These are phyloP conservation scores for Nomada fabriciana DNA, from an alignment of 2,888 invertebrate genomes.

Conservation along the genomic window DNA sequence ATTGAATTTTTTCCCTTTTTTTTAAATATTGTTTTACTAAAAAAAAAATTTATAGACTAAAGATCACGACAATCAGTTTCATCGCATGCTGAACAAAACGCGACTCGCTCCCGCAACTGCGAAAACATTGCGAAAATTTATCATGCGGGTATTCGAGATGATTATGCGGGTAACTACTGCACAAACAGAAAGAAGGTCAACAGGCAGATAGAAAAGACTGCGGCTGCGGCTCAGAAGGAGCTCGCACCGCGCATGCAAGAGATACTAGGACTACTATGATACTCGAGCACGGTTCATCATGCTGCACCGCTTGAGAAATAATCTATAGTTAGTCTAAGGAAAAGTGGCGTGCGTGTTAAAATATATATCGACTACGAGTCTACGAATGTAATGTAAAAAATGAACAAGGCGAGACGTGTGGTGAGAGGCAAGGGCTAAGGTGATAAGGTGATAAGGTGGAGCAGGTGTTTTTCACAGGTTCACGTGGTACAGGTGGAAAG, in stretches of 20 bases:
- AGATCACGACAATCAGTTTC: slow-evolving; percentile 43
- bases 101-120: slow-evolving; percentile 70
- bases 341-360: slow-evolving; percentile 61
- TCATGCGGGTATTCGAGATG: slow-evolving; percentile 69
- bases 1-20: background rate
- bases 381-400: slow-evolving; percentile 70
- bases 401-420: slow-evolving; percentile 74
- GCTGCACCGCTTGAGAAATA: slow-evolving; percentile 64
- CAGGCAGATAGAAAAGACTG: slow-evolving; percentile 68
- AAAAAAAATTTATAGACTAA: slow-evolving; percentile 15
- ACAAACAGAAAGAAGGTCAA: slow-evolving; percentile 58
- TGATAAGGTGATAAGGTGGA: slow-evolving; percentile 16
- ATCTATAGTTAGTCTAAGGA: slow-evolving; percentile 40
- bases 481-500: slow-evolving; percentile 23
- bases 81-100: slow-evolving; percentile 61
- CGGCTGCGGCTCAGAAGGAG: slow-evolving; percentile 61
- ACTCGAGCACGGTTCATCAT: slow-evolving; percentile 68
- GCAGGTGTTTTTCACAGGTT: slow-evolving; percentile 16
- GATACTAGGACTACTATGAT: slow-evolving; percentile 41
- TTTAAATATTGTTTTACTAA: background rate
- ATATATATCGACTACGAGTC: slow-evolving; percentile 50
- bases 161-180: slow-evolving; percentile 71
- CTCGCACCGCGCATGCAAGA: slow-evolving; percentile 55
- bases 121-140: slow-evolving; percentile 49
- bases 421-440: slow-evolving; percentile 57